phyloP scores from a whole-genome alignment of 2,888 invertebrate genomes.

The Sceliomorpha sp. region DNA sequence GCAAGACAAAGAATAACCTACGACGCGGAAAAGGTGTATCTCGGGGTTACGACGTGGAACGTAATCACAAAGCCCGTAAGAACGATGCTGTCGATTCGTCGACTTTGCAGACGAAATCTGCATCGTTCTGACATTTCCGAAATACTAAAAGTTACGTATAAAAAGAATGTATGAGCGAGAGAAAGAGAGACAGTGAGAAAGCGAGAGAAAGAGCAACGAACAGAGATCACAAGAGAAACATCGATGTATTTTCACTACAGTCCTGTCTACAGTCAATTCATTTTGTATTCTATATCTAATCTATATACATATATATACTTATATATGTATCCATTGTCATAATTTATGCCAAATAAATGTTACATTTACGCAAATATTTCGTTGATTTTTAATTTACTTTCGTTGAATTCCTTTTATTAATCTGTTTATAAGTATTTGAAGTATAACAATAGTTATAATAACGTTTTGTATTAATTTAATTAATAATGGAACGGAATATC shows the following conservation, averaged over 20 bases:
- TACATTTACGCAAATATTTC: slow-evolving; percentile 74
- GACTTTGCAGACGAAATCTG: slow-evolving; percentile 24
- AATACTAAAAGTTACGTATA: slow-evolving; percentile 35
- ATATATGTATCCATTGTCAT: slow-evolving; percentile 77
- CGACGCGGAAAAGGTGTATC: slow-evolving; percentile 32
- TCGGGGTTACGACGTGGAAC: slow-evolving; percentile 25
- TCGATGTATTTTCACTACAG: slow-evolving; percentile 79
- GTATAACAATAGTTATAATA: too few relatives aligned
- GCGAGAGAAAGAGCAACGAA: slow-evolving; percentile 57
- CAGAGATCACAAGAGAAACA: slow-evolving; percentile 63
- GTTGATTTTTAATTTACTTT: slow-evolving; percentile 15
- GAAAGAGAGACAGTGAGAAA: too few relatives aligned
- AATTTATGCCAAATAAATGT: slow-evolving; percentile 80
- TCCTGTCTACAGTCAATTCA: slow-evolving; percentile 80
- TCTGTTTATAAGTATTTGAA: too few relatives aligned
- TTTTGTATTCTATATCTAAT: slow-evolving; percentile 78
- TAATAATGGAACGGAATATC: too few relatives aligned
- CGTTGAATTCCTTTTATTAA: background rate
- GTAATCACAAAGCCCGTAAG: slow-evolving; percentile 25
- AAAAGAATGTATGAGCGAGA: slow-evolving; percentile 34
- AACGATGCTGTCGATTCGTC: slow-evolving; percentile 34
- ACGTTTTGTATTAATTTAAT: too few relatives aligned
- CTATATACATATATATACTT: slow-evolving; percentile 55
- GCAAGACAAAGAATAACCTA: slow-evolving; percentile 11
- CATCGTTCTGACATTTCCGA: slow-evolving; percentile 30